A percentile compares a stretch with the other conserved stretches of the same genome.
Evolutionary conservation across 2,113 vertebrate genomes (phyloP).

Genomic region (Lepus europaeus): DNA sequence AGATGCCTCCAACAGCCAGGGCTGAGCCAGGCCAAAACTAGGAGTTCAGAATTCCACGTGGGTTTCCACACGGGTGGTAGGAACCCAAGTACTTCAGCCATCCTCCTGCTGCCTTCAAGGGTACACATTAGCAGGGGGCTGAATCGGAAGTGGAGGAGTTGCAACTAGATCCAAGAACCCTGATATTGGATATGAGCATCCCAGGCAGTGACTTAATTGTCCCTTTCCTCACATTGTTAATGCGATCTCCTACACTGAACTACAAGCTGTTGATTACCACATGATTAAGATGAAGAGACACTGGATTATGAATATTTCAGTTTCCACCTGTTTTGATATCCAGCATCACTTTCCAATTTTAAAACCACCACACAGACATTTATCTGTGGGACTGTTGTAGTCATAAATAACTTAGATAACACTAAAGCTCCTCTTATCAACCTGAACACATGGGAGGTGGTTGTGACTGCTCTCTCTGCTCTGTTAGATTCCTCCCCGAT

Average conservation of each 20-base stretch:
- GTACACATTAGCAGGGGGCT: too few species aligned
- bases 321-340: slow-evolving; percentile 52
- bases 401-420: not conserved
- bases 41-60: too few species aligned
- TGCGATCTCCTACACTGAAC: not conserved
- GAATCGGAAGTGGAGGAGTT: too few species aligned
- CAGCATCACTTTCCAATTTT: slow-evolving; percentile 27
- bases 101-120: too few species aligned
- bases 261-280: slow-evolving; percentile 41
- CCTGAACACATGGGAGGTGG: not conserved
- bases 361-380: slow-evolving; percentile 4
- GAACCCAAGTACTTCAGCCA: too few species aligned
- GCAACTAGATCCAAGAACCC: too few species aligned
- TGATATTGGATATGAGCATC: too few species aligned
- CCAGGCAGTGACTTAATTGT: too few species aligned
- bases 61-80: too few species aligned
- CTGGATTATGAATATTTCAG: slow-evolving; percentile 45
- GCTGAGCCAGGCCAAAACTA: too few species aligned
- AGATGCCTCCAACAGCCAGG: too few species aligned
- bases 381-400: not conserved
- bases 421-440: not conserved
- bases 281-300: slow-evolving; percentile 20
- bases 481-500: not conserved
- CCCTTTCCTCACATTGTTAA: not conserved
- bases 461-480: not conserved